Percentiles rank a stretch among this genome's conserved stretches.
These are phyloP conservation scores for Varanus salvator DNA, from an alignment of 2,113 vertebrate genomes.

Conservation along the genomic window DNA sequence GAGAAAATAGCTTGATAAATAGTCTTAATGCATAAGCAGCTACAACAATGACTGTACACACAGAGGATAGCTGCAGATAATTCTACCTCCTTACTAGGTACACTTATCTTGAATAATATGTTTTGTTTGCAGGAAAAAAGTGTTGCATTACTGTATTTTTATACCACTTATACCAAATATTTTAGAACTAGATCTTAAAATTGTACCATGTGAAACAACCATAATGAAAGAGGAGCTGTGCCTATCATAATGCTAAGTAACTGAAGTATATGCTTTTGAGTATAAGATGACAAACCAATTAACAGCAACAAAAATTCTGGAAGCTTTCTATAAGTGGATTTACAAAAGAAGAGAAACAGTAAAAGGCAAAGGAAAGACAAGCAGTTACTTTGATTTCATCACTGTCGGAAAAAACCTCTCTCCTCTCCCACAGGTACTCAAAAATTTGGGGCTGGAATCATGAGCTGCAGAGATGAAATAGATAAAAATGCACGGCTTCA, in stretches of 20 bases:
- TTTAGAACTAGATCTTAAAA: background rate
- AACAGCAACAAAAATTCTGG: background rate
- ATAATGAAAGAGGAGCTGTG: background rate
- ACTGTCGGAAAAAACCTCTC: background rate
- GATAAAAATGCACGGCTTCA: slow-evolving; percentile 15
- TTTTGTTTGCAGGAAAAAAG: background rate
- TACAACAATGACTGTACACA: background rate
- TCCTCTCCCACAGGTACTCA: background rate
- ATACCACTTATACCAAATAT: background rate
- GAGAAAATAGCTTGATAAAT: background rate
- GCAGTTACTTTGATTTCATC: slow-evolving; percentile 17
- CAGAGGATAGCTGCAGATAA: background rate
- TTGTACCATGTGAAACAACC: background rate
- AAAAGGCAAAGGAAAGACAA: slow-evolving; percentile 1
- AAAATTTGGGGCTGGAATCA: background rate
- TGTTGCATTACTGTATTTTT: background rate
- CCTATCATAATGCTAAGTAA: background rate
- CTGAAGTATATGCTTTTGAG: background rate
- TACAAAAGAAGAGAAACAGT: background rate
- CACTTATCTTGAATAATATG: background rate
- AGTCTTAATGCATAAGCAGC: background rate
- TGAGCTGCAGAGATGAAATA: slow-evolving; percentile 8
- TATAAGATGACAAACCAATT: background rate
- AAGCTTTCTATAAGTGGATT: background rate
- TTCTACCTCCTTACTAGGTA: background rate